Conservation (phyloP, 2,888 invertebrate species). For the Blastobasis lacticolella region DNA sequence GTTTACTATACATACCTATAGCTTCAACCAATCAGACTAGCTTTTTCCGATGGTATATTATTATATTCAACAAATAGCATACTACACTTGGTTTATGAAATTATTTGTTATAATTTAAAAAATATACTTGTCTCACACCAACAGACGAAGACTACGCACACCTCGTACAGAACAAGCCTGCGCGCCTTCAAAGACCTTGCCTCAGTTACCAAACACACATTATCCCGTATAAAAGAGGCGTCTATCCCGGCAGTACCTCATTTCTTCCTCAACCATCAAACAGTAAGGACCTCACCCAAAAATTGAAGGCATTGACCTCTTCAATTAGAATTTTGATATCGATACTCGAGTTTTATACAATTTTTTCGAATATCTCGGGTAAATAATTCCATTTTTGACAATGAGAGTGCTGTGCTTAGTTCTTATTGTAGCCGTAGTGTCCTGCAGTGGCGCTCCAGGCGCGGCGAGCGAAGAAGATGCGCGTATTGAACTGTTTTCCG, state of each 20-base stretch:
- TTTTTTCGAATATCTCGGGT: not conserved
- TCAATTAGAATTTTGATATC: not conserved
- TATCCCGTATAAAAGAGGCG: conserved; percentile 40
- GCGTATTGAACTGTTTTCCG: conserved; percentile 54
- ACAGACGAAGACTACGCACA: conserved; percentile 35
- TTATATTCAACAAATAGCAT: no score
- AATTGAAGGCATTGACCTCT: not conserved
- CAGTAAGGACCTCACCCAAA: conserved; percentile 27
- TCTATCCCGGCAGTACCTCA: conserved; percentile 40
- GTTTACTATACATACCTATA: no score
- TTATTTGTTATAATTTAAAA: no score
- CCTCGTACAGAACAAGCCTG: conserved; percentile 17
- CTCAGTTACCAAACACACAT: conserved; percentile 20
- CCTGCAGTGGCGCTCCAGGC: conserved; percentile 54
- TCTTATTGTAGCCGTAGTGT: conserved; percentile 39
- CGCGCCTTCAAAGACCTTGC: conserved; percentile 16
- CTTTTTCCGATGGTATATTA: no score
- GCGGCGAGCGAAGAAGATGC: conserved; percentile 36
- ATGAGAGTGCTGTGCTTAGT: conserved; percentile 55
- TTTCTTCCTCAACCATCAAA: conserved; percentile 42
- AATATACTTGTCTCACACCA: not conserved
- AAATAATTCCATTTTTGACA: conserved; percentile 19
- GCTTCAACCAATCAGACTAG: no score
- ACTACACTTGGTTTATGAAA: no score
- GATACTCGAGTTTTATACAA: not conserved